Conservation (phyloP, 2,797 vertebrate genomes). For the Columba guinea region DNA sequence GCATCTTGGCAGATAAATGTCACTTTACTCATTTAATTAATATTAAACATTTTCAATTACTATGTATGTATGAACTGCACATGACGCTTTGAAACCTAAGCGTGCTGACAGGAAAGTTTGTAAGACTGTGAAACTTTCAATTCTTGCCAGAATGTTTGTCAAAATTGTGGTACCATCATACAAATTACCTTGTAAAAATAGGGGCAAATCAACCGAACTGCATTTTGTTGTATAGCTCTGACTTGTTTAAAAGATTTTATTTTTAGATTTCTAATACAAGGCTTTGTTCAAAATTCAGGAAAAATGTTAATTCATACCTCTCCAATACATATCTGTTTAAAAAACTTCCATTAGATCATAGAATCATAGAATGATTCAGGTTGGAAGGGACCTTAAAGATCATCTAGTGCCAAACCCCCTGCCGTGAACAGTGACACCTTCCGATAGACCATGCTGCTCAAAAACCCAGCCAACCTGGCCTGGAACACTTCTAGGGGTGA, state of each 20-base stretch:
- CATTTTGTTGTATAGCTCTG: not conserved
- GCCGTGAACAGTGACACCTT: too few relatives aligned
- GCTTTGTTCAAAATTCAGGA: not conserved
- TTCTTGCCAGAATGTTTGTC: not conserved
- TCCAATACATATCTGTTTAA: not conserved
- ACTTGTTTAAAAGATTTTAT: not conserved
- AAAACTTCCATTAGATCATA: not conserved
- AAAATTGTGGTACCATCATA: not conserved
- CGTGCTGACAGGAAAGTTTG: not conserved
- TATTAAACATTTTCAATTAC: constrained; percentile 36
- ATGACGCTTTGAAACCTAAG: constrained; percentile 2
- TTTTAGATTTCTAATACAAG: not conserved
- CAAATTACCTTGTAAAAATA: not conserved
- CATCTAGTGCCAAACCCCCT: too few relatives aligned
- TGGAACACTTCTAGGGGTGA: too few relatives aligned
- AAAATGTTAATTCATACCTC: not conserved
- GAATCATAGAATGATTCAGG: too few relatives aligned
- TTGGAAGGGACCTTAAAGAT: too few relatives aligned
- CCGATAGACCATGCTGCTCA: too few relatives aligned
- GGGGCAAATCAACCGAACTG: not conserved
- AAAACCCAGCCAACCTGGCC: too few relatives aligned
- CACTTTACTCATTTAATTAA: constrained; percentile 32
- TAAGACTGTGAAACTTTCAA: not conserved
- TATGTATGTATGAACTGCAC: constrained; percentile 13
- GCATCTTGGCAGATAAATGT: not conserved